Percentiles rank a stretch among this genome's conserved stretches.
Conservation (phyloP, 2,797 vertebrate species). For the Erithacus rubecula region DNA sequence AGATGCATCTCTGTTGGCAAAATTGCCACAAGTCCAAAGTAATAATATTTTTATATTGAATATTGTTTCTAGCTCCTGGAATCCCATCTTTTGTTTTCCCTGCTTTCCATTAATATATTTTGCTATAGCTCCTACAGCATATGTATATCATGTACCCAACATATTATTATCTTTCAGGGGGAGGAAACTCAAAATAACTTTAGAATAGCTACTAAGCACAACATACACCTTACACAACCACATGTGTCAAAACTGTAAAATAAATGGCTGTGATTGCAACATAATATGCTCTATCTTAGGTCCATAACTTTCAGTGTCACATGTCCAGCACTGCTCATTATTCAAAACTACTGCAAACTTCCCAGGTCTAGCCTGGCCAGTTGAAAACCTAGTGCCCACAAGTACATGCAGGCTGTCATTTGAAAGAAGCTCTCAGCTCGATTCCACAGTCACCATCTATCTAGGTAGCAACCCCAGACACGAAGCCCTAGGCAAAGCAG, state of each 20-base stretch:
- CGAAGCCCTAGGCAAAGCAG: constrained; percentile 51
- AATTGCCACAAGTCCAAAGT: neutral
- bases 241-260: neutral
- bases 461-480: neutral
- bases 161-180: neutral
- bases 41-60: neutral
- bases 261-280: neutral
- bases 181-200: neutral
- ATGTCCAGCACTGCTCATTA: neutral
- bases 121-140: neutral
- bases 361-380: neutral
- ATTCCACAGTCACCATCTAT: neutral
- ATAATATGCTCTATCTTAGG: neutral
- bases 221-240: neutral
- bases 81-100: neutral
- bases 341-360: neutral
- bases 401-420: neutral
- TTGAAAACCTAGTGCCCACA: neutral
- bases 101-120: neutral
- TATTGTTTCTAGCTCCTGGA: neutral
- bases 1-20: neutral
- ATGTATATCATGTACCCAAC: neutral
- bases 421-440: neutral
- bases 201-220: neutral
- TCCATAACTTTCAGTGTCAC: neutral